A percentile compares a stretch with the other conserved stretches of the same genome.
Conservation (phyloP, 2,113 vertebrate species). For the Gymnobelideus leadbeateri region DNA sequence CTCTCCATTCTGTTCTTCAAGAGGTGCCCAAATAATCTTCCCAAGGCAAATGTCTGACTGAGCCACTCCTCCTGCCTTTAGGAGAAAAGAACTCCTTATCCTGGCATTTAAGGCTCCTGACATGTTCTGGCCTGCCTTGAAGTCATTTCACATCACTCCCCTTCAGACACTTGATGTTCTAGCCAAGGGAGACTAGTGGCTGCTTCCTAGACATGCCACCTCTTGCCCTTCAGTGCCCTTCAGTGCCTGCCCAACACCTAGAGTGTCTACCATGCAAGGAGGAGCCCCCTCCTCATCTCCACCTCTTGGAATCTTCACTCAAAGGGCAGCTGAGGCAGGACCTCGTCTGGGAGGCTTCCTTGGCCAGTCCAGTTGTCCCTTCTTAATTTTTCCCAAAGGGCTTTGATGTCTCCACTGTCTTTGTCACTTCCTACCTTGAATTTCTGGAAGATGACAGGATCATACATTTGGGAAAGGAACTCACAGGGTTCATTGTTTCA, state of each 20-base stretch:
- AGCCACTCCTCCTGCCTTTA: neutral
- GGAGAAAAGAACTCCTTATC: slow-evolving; percentile 14
- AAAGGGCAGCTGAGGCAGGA: neutral
- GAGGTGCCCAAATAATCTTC: neutral
- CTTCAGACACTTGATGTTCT: neutral
- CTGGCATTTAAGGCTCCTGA: neutral
- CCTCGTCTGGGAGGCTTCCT: neutral
- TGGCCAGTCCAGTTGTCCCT: neutral
- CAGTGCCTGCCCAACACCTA: neutral
- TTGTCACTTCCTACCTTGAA: neutral
- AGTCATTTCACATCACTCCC: neutral
- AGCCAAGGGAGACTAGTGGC: neutral
- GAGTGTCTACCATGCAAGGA: neutral
- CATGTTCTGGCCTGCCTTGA: neutral
- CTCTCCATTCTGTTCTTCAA: neutral
- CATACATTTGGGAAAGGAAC: neutral
- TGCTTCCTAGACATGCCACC: neutral
- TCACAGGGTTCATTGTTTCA: neutral
- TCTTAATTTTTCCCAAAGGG: too few species aligned
- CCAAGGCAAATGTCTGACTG: neutral
- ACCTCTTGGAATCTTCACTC: neutral
- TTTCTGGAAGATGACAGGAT: neutral
- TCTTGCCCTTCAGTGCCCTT: too few species aligned
- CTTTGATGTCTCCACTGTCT: neutral
- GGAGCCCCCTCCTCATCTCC: neutral